Base-by-base conservation (phyloP, 2,888 invertebrate species). In the Caenorhabditis panamensis region DNA sequence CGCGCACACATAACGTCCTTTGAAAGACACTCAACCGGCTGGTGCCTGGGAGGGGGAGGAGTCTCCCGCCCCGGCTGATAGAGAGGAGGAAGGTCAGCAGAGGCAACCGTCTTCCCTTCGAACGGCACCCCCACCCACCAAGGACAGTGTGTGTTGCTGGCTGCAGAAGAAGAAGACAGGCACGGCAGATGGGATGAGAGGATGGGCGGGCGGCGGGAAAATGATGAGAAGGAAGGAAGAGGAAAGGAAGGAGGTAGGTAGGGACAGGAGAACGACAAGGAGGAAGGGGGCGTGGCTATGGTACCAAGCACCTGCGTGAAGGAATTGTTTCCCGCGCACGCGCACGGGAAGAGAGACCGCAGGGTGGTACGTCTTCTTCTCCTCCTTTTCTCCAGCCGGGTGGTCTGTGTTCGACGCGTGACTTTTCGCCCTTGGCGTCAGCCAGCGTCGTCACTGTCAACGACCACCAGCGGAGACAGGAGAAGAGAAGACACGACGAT, bases 1-100 rank as follows among this genome's bases (percentile, higher is more conserved):
- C 59, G 54, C 62, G 41, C 71, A 73, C 73, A 73, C 51, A 73
- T 36, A 75, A 61, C 59, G 75, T 66, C 75, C 75, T 75, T 75
- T 75, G 75, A 75, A 75, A 75, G 75, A 75, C 75, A 75, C 75
- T 75, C 75, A 59, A 75, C 75, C 75, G 75, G 75, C 75, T 75
- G 75, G 66, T 44, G 44, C 8, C 22, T 24, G 44, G 16, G 51
- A 31, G 26, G 53, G 75, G 66, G 58, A 36, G 66, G 24, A 53
- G 47, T 28, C 58, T 47, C 59, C 28, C 37, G 28, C 66, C n/a
- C n/a, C 66, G 73, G 73, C 73, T 73, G 73, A 73, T 73, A 66
- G 58, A 58, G 62, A 22, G 73, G 56, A 56, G 62, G 62, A 54
- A 9, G 31, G 31, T 6, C 5, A 31, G 31, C 5, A 31, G 9